A percentile compares a stretch with the other conserved stretches of the same genome.
These are phyloP conservation scores for Entomobrya proxima DNA, from an alignment of 2,888 invertebrate species.

Conservation along the genomic window DNA sequence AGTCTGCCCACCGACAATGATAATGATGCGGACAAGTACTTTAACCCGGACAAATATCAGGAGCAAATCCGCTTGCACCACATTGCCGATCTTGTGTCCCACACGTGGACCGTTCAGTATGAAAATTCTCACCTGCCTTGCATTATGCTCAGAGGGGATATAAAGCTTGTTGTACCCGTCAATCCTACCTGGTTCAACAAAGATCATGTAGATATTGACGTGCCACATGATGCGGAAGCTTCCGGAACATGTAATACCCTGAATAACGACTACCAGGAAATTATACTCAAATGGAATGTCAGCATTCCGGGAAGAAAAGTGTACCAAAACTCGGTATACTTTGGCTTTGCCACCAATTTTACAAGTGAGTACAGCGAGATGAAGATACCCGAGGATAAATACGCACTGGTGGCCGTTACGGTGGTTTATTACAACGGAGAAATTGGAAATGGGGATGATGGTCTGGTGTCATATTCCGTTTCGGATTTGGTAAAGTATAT, in stretches of 20 bases:
- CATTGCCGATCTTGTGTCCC: not conserved
- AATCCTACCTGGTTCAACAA: constrained; percentile 4
- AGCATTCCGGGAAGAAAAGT: not conserved
- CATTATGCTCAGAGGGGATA: constrained; percentile 16
- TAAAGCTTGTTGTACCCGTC: constrained; percentile 20
- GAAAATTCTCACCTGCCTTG: constrained; percentile 3
- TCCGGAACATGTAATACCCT: constrained; percentile 37
- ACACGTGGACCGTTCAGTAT: constrained; percentile 26
- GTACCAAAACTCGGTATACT: constrained; percentile 33
- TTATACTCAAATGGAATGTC: constrained; percentile 50
- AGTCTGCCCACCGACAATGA: constrained; percentile 34
- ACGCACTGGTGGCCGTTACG: constrained; percentile 45
- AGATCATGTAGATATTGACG: constrained; percentile 28
- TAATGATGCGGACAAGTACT: not conserved
- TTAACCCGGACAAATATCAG: constrained; percentile 13
- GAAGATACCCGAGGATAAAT: constrained; percentile 25
- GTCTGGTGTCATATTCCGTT: constrained; percentile 2
- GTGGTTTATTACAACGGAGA: constrained; percentile 26
- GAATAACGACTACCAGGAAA: constrained; percentile 49
- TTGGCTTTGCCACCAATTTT: constrained; percentile 55
- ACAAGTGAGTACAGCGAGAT: constrained; percentile 32
- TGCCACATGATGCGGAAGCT: constrained; percentile 41
- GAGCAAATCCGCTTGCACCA: not conserved
- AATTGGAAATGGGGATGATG: not conserved
- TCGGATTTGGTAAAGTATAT: constrained; percentile 40